Evolutionary conservation across 2,797 vertebrate genomes (phyloP).

Genomic region (Cuniculus paca): DNA sequence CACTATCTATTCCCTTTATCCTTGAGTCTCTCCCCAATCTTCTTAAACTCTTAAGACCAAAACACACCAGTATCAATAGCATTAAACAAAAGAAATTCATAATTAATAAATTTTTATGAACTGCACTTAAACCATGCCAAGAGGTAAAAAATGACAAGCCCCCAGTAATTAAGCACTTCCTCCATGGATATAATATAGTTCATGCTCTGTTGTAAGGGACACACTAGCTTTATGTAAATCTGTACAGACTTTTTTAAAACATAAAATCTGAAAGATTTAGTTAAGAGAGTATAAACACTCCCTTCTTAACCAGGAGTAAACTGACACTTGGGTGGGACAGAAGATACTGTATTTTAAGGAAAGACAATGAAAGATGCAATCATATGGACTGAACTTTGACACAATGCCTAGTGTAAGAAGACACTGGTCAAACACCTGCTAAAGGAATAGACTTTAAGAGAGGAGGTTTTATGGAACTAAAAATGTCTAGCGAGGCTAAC

Average conservation of each 20-base stretch:
- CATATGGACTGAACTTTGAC: background rate
- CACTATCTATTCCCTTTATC: background rate
- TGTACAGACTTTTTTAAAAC: slow-evolving; percentile 8
- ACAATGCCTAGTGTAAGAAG: background rate
- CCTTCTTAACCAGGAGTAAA: slow-evolving; percentile 50
- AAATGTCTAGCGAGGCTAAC: slow-evolving; percentile 39
- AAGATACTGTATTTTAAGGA: slow-evolving; percentile 6
- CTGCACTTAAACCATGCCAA: background rate
- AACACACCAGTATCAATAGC: background rate
- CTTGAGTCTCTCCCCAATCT: slow-evolving; percentile 11
- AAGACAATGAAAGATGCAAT: background rate
- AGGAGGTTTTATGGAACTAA: background rate
- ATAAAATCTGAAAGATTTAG: background rate
- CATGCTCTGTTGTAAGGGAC: background rate
- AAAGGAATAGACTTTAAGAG: slow-evolving; percentile 34
- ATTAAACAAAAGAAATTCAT: background rate
- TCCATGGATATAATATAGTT: background rate
- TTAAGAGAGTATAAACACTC: background rate
- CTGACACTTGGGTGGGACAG: background rate
- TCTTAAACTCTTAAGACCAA: background rate
- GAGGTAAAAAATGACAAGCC: slow-evolving; percentile 8
- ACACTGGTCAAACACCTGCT: background rate
- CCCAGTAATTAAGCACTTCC: background rate
- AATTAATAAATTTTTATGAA: background rate
- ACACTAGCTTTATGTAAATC: background rate